These are phyloP conservation scores for Lytechinus pictus DNA, from an alignment of 35 echinoderm and acorn worm genomes.

Conservation along the genomic window DNA sequence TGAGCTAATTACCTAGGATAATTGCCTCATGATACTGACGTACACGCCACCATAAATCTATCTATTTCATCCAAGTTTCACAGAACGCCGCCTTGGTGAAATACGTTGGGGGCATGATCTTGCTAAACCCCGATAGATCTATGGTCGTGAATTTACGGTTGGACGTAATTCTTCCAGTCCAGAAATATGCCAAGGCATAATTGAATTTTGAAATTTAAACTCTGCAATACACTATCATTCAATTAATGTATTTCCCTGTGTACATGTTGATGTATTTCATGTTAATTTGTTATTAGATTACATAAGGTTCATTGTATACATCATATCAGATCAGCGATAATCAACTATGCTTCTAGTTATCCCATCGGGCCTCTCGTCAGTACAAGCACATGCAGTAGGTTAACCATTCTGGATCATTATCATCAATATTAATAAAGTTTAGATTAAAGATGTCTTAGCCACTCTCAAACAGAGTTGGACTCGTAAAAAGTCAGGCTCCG, in stretches of 20 bases:
- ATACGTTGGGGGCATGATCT: not conserved
- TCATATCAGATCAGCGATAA: no score
- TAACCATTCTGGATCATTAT: no score
- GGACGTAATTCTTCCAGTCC: not conserved
- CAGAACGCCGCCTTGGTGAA: not conserved
- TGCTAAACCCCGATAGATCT: not conserved
- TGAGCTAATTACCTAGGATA: not conserved
- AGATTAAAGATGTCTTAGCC: no score
- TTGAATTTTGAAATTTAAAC: not conserved
- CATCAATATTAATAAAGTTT: no score
- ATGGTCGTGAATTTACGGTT: not conserved
- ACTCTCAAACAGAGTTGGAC: no score
- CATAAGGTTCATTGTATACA: no score
- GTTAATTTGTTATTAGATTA: no score
- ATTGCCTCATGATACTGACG: not conserved
- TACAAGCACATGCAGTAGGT: no score
- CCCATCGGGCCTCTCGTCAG: no score
- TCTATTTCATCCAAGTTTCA: not conserved
- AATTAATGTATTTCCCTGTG: not conserved
- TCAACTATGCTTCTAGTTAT: no score
- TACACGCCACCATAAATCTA: not conserved
- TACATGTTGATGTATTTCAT: no score
- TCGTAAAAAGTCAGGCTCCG: no score
- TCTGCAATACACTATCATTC: not conserved
- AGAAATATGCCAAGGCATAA: not conserved